Base-by-base conservation (phyloP, 1,140 invertebrate genomes). In the Apis cerana region DNA sequence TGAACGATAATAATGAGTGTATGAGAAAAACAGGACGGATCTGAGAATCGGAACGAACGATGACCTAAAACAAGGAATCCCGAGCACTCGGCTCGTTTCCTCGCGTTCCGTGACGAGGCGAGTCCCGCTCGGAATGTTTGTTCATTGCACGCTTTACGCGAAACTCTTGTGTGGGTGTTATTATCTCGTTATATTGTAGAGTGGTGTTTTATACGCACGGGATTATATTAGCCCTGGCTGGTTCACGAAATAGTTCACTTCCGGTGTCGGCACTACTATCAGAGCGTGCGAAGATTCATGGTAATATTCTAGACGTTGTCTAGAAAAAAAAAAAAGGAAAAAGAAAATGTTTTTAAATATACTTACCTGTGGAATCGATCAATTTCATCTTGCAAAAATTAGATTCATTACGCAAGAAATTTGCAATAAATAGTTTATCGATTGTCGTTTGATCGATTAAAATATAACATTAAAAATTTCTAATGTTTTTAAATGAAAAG, bases 261-360 rank as follows among this genome's bases (percentile, higher is more conserved):
- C 83, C 88, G 83, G 82, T 59, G 58, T 78, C 70, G 76, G 64
- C 59, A 59, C 12, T 71, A 43, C 65, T 82, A 86, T 84, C 84
- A 75, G 23, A 85, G 82, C 89, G 85, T 89, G 86, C 82, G 79
- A 90, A 88, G 87, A 83, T 86, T 89, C 71, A 70, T 86, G 74
- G 67, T 80, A 85, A 86, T 77, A 82, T 83, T 82, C 33, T 43
- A 7, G 81, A 88, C 84, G 84, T 52, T 85, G 81, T 21, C 19
- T 9, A 12, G 2, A 17, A 58, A n/a, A 75, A 58, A 21, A 5
- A 23, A 78, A 13, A 1, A 12, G 2, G 15, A 15, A 54, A 15
- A 62, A 64, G 1, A 27, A 75, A 19, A 9, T 23, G 7, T 23
- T 33, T 17, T 69, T 10, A 23, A 61, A 69, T 7, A 1, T 27